These are phyloP conservation scores for Paramormyrops kingsleyae DNA, from an alignment of 2,113 vertebrate species.

Conservation along the genomic window DNA sequence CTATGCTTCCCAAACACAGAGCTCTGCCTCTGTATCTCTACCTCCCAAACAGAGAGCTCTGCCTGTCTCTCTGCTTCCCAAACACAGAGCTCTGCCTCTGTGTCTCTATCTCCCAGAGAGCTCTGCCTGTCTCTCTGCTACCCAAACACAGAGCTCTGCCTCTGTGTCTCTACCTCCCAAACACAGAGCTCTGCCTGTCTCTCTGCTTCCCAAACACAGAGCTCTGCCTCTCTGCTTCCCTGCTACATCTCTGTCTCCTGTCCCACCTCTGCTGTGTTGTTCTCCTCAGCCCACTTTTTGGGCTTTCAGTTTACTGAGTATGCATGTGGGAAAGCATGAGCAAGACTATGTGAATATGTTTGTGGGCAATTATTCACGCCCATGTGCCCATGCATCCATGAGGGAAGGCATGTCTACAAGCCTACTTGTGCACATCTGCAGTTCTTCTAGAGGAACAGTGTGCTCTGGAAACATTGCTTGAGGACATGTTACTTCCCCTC, in stretches of 20 bases:
- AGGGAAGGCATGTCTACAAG: not conserved
- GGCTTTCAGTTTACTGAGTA: not conserved
- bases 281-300: not conserved
- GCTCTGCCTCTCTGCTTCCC: not conserved
- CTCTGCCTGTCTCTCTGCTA: not conserved
- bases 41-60: not conserved
- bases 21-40: not conserved
- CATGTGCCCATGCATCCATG: not conserved
- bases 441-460: not conserved
- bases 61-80: not conserved
- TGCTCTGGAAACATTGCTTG: not conserved
- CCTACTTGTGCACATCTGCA: not conserved
- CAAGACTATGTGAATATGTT: not conserved
- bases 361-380: not conserved
- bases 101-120: too few species aligned
- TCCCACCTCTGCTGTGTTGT: not conserved
- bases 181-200: not conserved
- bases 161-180: not conserved
- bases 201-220: not conserved
- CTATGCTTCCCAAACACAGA: not conserved
- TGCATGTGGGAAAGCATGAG: not conserved
- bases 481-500: not conserved
- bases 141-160: not conserved
- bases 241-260: not conserved
- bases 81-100: not conserved